phyloP scores from a whole-genome alignment of 2,888 invertebrate genomes.

The Polyommatus iphigenia region DNA sequence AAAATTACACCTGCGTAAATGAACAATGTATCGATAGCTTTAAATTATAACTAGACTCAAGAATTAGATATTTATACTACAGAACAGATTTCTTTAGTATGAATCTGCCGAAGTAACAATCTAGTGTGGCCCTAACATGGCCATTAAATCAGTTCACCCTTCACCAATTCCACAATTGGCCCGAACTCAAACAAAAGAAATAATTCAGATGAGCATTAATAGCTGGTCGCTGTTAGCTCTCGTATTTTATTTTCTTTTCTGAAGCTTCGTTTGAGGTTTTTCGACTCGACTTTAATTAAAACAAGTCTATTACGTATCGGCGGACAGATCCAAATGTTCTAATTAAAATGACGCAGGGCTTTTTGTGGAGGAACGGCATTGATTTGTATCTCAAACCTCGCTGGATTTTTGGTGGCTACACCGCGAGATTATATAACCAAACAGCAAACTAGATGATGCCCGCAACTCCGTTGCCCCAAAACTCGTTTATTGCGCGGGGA shows the following conservation, averaged over 20 bases:
- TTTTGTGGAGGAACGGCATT: neutral
- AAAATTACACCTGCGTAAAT: too few species aligned
- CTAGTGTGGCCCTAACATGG: neutral
- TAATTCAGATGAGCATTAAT: neutral
- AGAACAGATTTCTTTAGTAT: too few species aligned
- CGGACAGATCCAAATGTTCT: conserved; percentile 7
- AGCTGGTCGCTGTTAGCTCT: conserved; percentile 44
- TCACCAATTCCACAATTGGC: conserved; percentile 3
- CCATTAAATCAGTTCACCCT: conserved; percentile 2
- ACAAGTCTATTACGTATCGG: conserved; percentile 35
- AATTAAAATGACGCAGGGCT: neutral
- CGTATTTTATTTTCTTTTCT: conserved; percentile 50
- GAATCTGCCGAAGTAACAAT: too few species aligned
- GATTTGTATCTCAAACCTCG: neutral
- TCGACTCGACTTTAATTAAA: conserved; percentile 58
- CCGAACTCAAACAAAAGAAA: conserved; percentile 9
- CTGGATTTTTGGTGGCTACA: too few species aligned
- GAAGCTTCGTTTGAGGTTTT: conserved; percentile 47
- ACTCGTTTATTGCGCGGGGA: too few species aligned
- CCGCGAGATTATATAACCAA: too few species aligned
- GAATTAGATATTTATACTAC: too few species aligned
- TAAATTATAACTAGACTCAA: too few species aligned
- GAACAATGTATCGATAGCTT: too few species aligned
- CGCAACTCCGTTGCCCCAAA: too few species aligned
- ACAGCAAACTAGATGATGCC: too few species aligned